Evolutionary conservation across 2,888 invertebrate genomes (phyloP).

Genomic region (Cephus spinipes): DNA sequence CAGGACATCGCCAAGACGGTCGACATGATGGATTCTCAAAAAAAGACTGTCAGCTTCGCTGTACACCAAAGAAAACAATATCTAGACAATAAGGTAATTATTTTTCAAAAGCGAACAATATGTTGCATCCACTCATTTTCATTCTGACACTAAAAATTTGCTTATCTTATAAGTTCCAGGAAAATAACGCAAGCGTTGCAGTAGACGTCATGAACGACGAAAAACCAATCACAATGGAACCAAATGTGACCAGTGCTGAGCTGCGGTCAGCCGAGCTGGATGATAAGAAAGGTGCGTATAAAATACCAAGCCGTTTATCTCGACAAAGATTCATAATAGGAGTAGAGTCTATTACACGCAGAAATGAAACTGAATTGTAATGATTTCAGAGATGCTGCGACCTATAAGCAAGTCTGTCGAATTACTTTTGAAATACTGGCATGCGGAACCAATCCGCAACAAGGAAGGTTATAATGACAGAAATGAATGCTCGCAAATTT

Average conservation of each 20-base stretch:
- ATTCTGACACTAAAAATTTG: not conserved
- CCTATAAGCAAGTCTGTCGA: slow-evolving; percentile 82
- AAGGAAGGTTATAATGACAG: slow-evolving; percentile 68
- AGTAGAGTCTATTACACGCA: not conserved
- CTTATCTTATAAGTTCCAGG: slow-evolving; percentile 9
- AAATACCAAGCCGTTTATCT: not conserved
- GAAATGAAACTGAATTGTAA: not conserved
- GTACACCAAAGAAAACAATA: slow-evolving; percentile 68
- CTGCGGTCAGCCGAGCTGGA: slow-evolving; percentile 70
- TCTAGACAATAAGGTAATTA: slow-evolving; percentile 67
- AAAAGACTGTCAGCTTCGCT: slow-evolving; percentile 84
- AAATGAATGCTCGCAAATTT: slow-evolving; percentile 78
- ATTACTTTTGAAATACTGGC: slow-evolving; percentile 74
- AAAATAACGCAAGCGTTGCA: slow-evolving; percentile 32
- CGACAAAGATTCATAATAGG: not conserved
- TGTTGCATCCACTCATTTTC: not conserved
- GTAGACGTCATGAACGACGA: slow-evolving; percentile 37
- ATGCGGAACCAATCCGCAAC: slow-evolving; percentile 75
- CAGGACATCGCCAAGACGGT: slow-evolving; percentile 75
- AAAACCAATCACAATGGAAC: slow-evolving; percentile 37
- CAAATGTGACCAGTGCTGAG: slow-evolving; percentile 56
- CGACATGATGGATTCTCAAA: slow-evolving; percentile 71
- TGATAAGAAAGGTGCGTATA: slow-evolving; percentile 72
- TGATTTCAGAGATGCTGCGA: slow-evolving; percentile 75
- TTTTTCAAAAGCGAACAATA: slow-evolving; percentile 67